Percentiles rank a stretch among this genome's conserved stretches.
phyloP scores from a whole-genome alignment of 2,113 vertebrate species.

The Trematomus loennbergii region DNA sequence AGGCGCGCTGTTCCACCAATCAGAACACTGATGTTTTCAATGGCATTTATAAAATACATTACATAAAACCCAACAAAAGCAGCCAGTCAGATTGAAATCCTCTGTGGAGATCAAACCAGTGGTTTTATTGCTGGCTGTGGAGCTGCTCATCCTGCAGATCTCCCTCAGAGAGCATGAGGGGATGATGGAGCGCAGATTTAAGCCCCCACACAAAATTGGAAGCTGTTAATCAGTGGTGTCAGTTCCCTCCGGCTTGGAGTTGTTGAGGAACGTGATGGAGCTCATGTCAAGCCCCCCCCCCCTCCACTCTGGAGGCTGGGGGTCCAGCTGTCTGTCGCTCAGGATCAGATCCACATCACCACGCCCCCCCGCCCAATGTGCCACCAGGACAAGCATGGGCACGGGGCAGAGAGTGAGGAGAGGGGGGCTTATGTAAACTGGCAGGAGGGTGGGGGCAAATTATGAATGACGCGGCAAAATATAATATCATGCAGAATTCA shows the following conservation, averaged over 20 bases:
- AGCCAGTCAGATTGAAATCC: slow-evolving; percentile 13
- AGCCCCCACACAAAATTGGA: slow-evolving; percentile 25
- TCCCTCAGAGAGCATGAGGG: slow-evolving; percentile 5
- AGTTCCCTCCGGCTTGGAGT: slow-evolving; percentile 16
- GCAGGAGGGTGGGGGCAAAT: background rate
- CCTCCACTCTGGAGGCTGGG: background rate
- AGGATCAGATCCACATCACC: slow-evolving; percentile 33
- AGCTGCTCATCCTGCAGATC: slow-evolving; percentile 23
- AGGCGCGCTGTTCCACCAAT: background rate
- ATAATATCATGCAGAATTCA: too few relatives aligned
- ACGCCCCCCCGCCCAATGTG: slow-evolving; percentile 4
- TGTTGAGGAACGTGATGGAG: slow-evolving; percentile 17
- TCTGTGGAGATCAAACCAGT: slow-evolving; percentile 36
- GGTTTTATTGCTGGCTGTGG: slow-evolving; percentile 47
- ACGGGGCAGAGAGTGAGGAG: background rate
- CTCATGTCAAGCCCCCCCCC: background rate
- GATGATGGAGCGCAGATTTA: slow-evolving; percentile 56
- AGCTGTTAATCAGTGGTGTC: slow-evolving; percentile 49
- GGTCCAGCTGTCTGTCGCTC: slow-evolving; percentile 45
- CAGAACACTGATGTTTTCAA: background rate
- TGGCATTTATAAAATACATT: background rate
- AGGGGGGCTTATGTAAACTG: background rate
- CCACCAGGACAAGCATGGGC: background rate
- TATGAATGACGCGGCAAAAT: background rate
- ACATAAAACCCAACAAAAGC: slow-evolving; percentile 11